Conservation (phyloP, 35 echinoderm and acorn worm species). For the Anneissia japonica region DNA sequence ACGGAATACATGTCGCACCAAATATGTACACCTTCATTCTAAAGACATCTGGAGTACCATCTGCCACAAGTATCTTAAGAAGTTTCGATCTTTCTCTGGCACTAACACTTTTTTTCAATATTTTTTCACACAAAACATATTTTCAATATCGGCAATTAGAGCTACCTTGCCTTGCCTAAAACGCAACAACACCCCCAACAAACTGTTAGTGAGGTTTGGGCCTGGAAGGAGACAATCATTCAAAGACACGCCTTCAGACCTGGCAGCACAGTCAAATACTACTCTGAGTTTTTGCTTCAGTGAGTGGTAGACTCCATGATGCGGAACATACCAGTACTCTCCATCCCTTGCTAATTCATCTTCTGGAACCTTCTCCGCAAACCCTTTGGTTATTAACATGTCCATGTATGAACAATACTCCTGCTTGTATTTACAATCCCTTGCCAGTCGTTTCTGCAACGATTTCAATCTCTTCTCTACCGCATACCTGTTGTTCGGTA, state of each 20-base stretch:
- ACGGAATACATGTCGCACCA: not conserved
- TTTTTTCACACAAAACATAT: conserved; percentile 43
- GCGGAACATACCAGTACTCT: conserved; percentile 45
- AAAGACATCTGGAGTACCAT: not conserved
- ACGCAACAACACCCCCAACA: conserved; percentile 27
- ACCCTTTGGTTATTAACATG: conserved; percentile 24
- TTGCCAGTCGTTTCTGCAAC: conserved; percentile 32
- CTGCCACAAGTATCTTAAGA: not conserved
- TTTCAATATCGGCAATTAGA: conserved; percentile 35
- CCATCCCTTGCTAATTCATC: conserved; percentile 10
- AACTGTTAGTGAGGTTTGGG: conserved; percentile 39
- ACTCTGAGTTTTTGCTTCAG: conserved; percentile 61
- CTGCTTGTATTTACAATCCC: conserved; percentile 17
- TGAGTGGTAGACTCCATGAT: conserved; percentile 65
- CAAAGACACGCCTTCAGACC: conserved; percentile 27
- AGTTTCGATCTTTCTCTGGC: not conserved
- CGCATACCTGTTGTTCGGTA: conserved; percentile 25
- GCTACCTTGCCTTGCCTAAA: conserved; percentile 34
- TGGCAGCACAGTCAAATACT: conserved; percentile 59
- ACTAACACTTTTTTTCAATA: conserved; percentile 32
- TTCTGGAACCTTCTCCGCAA: conserved; percentile 36
- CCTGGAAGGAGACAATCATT: conserved; percentile 49
- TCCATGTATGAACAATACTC: conserved; percentile 52
- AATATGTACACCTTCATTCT: not conserved
- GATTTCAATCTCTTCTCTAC: conserved; percentile 20